phyloP scores from a whole-genome alignment of 2,113 vertebrate species.

The Rhegmatorhina hoffmannsi region DNA sequence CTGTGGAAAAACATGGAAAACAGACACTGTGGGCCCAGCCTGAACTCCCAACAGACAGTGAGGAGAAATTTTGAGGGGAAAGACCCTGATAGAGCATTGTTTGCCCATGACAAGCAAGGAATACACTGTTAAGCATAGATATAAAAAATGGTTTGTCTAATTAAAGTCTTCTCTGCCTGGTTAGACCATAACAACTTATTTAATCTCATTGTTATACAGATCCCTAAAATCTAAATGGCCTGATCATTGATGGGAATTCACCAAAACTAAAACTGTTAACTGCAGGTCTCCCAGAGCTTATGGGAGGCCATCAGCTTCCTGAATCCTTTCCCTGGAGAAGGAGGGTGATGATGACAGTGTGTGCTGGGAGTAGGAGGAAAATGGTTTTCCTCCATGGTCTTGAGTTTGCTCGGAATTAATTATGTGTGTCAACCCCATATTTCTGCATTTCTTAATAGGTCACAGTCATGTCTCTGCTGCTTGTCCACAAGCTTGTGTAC shows the following conservation, averaged over 20 bases:
- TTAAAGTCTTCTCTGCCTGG: neutral
- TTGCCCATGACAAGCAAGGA: neutral
- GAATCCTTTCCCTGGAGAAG: neutral
- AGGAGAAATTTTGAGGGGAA: neutral
- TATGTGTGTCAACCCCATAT: neutral
- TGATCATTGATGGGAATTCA: neutral
- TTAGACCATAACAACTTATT: neutral
- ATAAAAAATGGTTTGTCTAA: neutral
- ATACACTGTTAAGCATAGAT: neutral
- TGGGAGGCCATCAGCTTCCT: neutral
- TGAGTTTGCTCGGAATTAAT: neutral
- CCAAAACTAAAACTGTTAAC: neutral
- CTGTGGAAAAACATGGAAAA: neutral
- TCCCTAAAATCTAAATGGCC: neutral
- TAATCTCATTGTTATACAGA: neutral
- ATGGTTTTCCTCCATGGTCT: neutral
- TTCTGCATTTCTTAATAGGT: neutral
- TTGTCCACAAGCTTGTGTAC: neutral
- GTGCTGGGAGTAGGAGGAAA: too few relatives aligned
- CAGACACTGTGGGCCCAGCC: neutral
- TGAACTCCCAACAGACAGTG: neutral
- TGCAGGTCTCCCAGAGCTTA: neutral
- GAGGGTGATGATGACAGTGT: neutral
- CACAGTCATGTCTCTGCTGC: neutral
- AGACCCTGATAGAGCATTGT: neutral